A percentile compares a stretch with the other conserved stretches of the same genome.
Conservation (phyloP, 1,140 invertebrate genomes). For the Lithobius niger region DNA sequence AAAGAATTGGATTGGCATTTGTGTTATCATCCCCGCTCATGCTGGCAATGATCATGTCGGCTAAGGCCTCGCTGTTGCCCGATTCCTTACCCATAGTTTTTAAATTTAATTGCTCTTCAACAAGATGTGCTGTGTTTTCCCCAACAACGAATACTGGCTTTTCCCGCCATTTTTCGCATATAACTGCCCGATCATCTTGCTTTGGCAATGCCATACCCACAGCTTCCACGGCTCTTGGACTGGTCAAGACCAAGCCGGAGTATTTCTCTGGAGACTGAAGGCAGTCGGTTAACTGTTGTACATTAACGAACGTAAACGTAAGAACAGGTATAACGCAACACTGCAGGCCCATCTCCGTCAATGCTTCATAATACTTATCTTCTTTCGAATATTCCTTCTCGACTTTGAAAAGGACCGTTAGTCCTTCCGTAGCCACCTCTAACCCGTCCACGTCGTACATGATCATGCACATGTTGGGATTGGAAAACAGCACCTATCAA, state of each 20-base stretch:
- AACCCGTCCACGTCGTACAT: too few species aligned
- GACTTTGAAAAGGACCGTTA: too few species aligned
- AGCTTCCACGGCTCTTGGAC: conserved; percentile 32
- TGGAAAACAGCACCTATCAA: too few species aligned
- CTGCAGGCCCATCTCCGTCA: background rate
- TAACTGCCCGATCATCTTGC: background rate
- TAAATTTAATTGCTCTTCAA: conserved; percentile 24
- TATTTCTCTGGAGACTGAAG: conserved; percentile 25
- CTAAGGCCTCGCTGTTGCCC: conserved; percentile 33
- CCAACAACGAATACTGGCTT: conserved; percentile 35
- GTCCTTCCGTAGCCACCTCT: too few species aligned
- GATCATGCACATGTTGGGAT: too few species aligned
- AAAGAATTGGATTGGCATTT: conserved; percentile 31
- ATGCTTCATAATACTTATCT: too few species aligned
- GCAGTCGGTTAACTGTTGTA: conserved; percentile 24
- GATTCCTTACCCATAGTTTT: conserved; percentile 27
- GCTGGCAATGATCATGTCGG: conserved; percentile 29
- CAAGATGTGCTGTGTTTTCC: conserved; percentile 28
- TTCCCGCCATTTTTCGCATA: conserved; percentile 24
- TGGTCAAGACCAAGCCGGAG: conserved; percentile 33
- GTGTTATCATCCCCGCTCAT: too few species aligned
- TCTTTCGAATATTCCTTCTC: too few species aligned
- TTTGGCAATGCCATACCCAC: conserved; percentile 13
- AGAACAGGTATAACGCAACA: background rate
- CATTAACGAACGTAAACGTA: conserved; percentile 31